A percentile compares a stretch with the other conserved stretches of the same genome.
phyloP scores from a whole-genome alignment of 1,140 invertebrate genomes.

The Drosophila neocordata region DNA sequence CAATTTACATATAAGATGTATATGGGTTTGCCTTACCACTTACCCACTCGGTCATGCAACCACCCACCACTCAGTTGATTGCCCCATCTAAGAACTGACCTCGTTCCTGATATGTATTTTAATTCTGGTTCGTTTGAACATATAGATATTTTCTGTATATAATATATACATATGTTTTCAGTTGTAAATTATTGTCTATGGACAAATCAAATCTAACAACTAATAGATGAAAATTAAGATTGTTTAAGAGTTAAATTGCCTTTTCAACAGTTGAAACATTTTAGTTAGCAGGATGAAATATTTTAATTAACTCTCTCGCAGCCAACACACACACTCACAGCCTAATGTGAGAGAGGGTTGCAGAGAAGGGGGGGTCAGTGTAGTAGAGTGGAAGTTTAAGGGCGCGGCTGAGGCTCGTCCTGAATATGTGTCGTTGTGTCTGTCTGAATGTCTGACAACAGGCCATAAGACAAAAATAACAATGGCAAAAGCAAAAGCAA shows the following conservation, averaged over 20 bases:
- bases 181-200: not conserved
- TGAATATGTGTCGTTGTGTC: constrained; percentile 1
- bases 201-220: constrained; percentile 49
- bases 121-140: not conserved
- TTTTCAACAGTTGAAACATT: constrained; percentile 45
- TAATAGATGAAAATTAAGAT: constrained; percentile 52
- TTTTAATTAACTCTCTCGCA: constrained; percentile 50
- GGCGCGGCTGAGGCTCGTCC: constrained; percentile 60
- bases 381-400: constrained; percentile 20
- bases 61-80: not conserved
- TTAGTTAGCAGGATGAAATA: constrained; percentile 44
- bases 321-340: constrained; percentile 9
- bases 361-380: not conserved
- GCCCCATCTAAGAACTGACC: not conserved
- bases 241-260: constrained; percentile 37
- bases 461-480: constrained; percentile 66
- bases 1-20: constrained; percentile 2
- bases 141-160: too few species aligned
- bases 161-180: not conserved
- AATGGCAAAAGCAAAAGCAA: constrained; percentile 46
- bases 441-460: constrained; percentile 44
- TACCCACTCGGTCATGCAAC: not conserved
- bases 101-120: constrained; percentile 9
- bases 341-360: not conserved
- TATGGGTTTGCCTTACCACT: not conserved